Conservation (phyloP, 92 coral and sea anemone species). For the Porites rus region DNA sequence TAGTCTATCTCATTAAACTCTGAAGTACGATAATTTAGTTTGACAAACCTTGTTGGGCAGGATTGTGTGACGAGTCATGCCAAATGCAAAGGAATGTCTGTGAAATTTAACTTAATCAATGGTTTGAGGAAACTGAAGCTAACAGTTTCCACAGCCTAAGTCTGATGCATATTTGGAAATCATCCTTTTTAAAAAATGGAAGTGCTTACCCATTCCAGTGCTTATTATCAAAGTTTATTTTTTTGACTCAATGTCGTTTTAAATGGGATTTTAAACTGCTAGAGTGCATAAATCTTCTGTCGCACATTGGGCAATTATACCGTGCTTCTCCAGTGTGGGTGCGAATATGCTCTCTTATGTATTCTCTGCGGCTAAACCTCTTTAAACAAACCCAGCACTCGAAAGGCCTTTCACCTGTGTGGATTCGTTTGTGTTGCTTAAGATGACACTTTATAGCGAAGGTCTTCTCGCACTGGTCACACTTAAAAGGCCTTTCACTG, state of each 20-base stretch:
- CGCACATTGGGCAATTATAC: conserved; percentile 5
- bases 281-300: not conserved
- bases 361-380: not conserved
- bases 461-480: not conserved
- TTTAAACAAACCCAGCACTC: conserved; percentile 18
- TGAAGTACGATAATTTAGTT: too few relatives aligned
- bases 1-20: too few relatives aligned
- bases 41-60: too few relatives aligned
- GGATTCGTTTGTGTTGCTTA: conserved; percentile 6
- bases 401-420: conserved; percentile 5
- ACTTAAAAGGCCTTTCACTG: conserved; percentile 3
- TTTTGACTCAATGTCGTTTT: not conserved
- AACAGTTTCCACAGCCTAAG: too few relatives aligned
- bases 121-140: too few relatives aligned
- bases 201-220: not conserved
- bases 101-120: too few relatives aligned
- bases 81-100: too few relatives aligned
- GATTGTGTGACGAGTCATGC: too few relatives aligned
- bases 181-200: too few relatives aligned
- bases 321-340: conserved; percentile 3
- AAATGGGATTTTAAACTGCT: conserved; percentile 3
- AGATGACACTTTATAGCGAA: conserved; percentile 4
- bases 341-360: conserved; percentile 3
- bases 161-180: too few relatives aligned
- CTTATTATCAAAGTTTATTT: not conserved